Percentiles rank a stretch among this genome's conserved stretches.
Evolutionary conservation across 2,113 vertebrate genomes (phyloP).

Genomic region (Picathartes gymnocephalus): DNA sequence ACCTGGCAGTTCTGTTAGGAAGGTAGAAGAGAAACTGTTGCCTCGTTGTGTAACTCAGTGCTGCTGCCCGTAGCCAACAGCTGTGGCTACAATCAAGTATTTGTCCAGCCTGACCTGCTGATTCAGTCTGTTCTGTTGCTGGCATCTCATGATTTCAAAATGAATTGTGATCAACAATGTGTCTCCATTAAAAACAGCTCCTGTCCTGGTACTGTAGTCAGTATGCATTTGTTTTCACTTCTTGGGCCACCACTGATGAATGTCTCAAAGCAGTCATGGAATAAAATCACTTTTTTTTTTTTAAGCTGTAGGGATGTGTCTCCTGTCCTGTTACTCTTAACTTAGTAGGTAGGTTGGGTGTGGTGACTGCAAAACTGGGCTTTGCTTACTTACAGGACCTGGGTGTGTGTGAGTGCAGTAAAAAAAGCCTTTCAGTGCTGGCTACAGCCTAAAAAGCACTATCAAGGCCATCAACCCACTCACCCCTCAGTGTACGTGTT

Average conservation of each 20-base stretch:
- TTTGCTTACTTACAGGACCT: background rate
- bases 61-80: conserved; percentile 71
- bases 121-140: conserved; percentile 79
- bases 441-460: background rate
- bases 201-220: background rate
- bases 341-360: background rate
- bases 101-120: conserved; percentile 73
- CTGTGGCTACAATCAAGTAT: conserved; percentile 74
- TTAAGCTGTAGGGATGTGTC: background rate
- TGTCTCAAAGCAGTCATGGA: background rate
- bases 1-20: conserved; percentile 63
- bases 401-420: background rate
- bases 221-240: background rate
- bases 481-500: fast-evolving
- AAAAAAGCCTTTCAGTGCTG: background rate
- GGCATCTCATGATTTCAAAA: conserved; percentile 85
- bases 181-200: conserved; percentile 39
- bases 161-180: conserved; percentile 80
- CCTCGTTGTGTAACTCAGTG: conserved; percentile 75
- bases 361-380: background rate
- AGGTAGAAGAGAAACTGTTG: conserved; percentile 64
- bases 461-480: fast-evolving
- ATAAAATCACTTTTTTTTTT: background rate
- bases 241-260: background rate
- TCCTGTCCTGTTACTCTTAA: background rate